phyloP scores from a whole-genome alignment of 2,113 vertebrate genomes.

The Benitochromis conjunctus region DNA sequence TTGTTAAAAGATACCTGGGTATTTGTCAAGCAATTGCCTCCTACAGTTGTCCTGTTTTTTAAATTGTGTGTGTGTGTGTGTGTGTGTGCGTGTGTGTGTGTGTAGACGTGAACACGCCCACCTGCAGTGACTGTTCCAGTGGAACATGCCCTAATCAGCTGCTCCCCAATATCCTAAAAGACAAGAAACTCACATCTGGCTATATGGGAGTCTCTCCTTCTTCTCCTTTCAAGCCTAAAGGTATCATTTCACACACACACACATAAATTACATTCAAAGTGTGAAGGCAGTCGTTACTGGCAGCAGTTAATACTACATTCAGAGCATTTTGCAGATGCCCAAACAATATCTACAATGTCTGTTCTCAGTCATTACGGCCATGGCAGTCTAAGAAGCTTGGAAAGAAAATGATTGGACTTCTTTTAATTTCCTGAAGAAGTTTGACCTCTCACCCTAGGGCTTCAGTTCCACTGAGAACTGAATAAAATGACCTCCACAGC shows the following conservation, averaged over 20 bases:
- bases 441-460: not conserved
- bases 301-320: not conserved
- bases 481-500: too few species aligned
- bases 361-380: not conserved
- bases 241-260: constrained; percentile 2
- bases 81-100: not conserved
- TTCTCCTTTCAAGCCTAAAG: constrained; percentile 55
- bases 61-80: not conserved
- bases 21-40: not conserved
- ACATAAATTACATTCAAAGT: not conserved
- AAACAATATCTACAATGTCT: not conserved
- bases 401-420: not conserved
- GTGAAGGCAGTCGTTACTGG: rapidly evolving
- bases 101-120: constrained; percentile 55
- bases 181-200: constrained; percentile 72
- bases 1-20: not conserved
- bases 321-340: not conserved
- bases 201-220: constrained; percentile 60
- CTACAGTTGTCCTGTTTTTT: not conserved
- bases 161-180: constrained; percentile 54
- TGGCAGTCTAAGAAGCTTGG: not conserved
- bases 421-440: not conserved
- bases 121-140: constrained; percentile 68
- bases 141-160: constrained; percentile 61
- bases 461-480: not conserved